phyloP scores from a whole-genome alignment of 2,797 vertebrate genomes.

The Myotis findleyi region DNA sequence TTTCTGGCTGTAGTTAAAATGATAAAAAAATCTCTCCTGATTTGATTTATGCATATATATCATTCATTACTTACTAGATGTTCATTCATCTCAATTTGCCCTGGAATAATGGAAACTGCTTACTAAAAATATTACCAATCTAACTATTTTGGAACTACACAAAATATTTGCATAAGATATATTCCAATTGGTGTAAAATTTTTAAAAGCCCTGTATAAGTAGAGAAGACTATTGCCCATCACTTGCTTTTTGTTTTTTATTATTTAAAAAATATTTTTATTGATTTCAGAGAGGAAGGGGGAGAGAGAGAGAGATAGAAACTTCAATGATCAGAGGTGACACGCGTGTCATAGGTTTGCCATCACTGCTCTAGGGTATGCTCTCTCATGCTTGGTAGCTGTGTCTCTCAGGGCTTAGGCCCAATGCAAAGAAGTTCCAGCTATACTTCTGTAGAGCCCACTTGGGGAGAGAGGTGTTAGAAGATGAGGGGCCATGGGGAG shows the following conservation, averaged over 20 bases:
- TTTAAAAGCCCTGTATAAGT: background rate
- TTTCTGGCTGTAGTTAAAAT: slow-evolving; percentile 65
- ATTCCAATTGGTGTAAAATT: background rate
- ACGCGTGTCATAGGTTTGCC: no score
- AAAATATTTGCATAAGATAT: slow-evolving; percentile 59
- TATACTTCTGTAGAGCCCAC: background rate
- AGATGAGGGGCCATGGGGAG: background rate
- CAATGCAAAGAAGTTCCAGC: background rate
- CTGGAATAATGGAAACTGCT: slow-evolving; percentile 54
- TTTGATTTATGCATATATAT: slow-evolving; percentile 63
- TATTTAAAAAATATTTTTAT: no score
- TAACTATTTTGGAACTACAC: slow-evolving; percentile 34
- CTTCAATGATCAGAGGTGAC: no score
- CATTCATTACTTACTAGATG: slow-evolving; percentile 64
- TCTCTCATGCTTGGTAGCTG: background rate
- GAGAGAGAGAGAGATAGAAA: no score
- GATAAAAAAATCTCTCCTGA: slow-evolving; percentile 70
- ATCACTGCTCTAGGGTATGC: background rate
- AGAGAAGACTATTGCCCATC: background rate
- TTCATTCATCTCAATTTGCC: slow-evolving; percentile 75
- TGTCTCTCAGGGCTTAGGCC: background rate
- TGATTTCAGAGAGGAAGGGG: no score
- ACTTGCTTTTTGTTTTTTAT: background rate
- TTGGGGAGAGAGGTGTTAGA: background rate
- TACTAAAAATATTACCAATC: slow-evolving; percentile 66